Percentiles rank a stretch among this genome's conserved stretches.
These are phyloP conservation scores for Lordiphosa clarofinis DNA, from an alignment of 1,140 invertebrate genomes.

Conservation along the genomic window DNA sequence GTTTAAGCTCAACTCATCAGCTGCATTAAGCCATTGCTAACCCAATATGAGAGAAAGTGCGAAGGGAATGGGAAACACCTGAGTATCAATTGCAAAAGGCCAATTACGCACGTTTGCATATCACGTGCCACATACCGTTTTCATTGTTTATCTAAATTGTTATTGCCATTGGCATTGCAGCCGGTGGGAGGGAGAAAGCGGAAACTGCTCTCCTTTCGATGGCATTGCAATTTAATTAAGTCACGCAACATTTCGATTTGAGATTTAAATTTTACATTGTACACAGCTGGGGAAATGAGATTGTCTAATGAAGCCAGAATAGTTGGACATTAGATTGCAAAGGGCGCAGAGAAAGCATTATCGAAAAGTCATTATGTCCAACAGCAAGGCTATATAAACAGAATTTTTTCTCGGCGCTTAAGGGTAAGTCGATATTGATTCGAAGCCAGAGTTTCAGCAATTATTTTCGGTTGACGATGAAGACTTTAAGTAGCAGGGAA, in stretches of 20 bases:
- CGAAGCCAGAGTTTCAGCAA: too few species aligned
- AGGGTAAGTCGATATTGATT: too few species aligned
- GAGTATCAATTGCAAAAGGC: slow-evolving; percentile 57
- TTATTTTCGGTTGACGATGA: too few species aligned
- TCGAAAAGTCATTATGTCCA: too few species aligned
- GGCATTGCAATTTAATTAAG: slow-evolving; percentile 73
- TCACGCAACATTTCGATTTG: slow-evolving; percentile 68
- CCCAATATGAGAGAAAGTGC: neutral
- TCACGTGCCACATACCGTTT: slow-evolving; percentile 52
- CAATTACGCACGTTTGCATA: slow-evolving; percentile 69
- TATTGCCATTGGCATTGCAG: slow-evolving; percentile 35
- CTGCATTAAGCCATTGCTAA: slow-evolving; percentile 52
- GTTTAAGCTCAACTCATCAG: slow-evolving; percentile 43
- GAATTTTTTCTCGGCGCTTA: too few species aligned
- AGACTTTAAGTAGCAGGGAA: too few species aligned
- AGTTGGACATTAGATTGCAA: slow-evolving; percentile 34
- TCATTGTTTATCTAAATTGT: slow-evolving; percentile 64
- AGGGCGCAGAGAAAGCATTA: neutral
- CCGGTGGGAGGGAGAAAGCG: neutral
- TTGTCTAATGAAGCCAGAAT: slow-evolving; percentile 49
- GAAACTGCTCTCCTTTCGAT: slow-evolving; percentile 15
- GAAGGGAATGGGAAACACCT: neutral
- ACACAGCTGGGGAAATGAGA: slow-evolving; percentile 13
- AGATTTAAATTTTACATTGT: slow-evolving; percentile 58
- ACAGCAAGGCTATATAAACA: too few species aligned